Conservation (phyloP, 2,797 vertebrate species). For the Chaetodon trifasciatus region DNA sequence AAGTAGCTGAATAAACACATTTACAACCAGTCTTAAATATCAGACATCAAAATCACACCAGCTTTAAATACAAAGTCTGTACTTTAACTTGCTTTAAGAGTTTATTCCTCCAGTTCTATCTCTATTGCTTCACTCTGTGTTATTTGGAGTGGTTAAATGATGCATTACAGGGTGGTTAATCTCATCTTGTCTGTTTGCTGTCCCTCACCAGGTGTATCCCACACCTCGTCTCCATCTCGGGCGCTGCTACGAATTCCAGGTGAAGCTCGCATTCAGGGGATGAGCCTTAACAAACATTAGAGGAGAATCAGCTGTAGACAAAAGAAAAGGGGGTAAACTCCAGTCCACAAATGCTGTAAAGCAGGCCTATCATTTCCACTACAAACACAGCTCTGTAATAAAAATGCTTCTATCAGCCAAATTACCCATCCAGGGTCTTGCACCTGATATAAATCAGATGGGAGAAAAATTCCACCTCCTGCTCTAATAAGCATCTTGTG, state of each 20-base stretch:
- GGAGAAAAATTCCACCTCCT: slow-evolving; percentile 81
- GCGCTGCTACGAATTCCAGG: slow-evolving; percentile 59
- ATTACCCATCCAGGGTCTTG: slow-evolving; percentile 79
- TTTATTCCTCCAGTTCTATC: neutral
- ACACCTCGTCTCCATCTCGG: slow-evolving; percentile 41
- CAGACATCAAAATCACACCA: neutral
- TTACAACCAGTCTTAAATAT: neutral
- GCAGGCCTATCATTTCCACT: slow-evolving; percentile 81
- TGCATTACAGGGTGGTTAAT: neutral
- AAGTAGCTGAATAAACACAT: neutral
- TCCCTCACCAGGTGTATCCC: slow-evolving; percentile 58
- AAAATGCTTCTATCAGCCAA: slow-evolving; percentile 78
- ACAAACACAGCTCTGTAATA: slow-evolving; percentile 79
- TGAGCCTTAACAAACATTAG: slow-evolving; percentile 79
- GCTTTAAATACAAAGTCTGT: neutral
- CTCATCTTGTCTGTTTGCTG: neutral
- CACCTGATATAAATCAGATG: slow-evolving; percentile 87
- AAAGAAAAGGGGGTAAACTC: slow-evolving; percentile 69
- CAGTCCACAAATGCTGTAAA: slow-evolving; percentile 69
- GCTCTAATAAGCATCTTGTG: slow-evolving; percentile 84
- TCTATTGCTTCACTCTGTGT: neutral
- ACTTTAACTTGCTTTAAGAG: neutral
- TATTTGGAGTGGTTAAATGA: neutral
- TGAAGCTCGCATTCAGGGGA: slow-evolving; percentile 58
- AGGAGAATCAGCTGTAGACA: slow-evolving; percentile 72